Percentiles rank a stretch among this genome's conserved stretches.
Conservation (phyloP, 53 echinoderm and acorn worm genomes). For the Echinometra lucunter region DNA sequence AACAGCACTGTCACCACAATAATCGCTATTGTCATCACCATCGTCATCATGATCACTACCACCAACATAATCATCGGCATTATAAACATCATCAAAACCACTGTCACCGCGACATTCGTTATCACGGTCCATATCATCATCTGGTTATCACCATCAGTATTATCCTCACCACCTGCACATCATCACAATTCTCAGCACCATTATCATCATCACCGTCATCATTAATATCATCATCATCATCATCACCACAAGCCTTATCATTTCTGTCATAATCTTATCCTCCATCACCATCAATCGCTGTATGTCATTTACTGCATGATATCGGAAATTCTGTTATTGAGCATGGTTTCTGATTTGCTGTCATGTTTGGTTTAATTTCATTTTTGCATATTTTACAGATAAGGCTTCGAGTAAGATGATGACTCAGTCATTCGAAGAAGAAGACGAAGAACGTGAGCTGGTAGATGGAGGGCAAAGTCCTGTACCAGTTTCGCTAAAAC, state of each 20-base stretch:
- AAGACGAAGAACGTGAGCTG: not conserved
- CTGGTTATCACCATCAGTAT: too few relatives aligned
- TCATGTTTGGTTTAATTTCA: not conserved
- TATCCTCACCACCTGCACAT: not conserved
- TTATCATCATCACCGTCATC: not conserved
- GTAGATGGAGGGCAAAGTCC: not conserved
- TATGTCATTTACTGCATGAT: not conserved
- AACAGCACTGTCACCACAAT: not conserved
- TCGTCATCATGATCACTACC: too few relatives aligned
- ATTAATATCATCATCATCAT: not conserved
- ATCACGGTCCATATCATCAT: too few relatives aligned
- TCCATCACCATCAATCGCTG: not conserved
- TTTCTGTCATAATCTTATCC: not conserved
- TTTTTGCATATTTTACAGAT: conserved; percentile 15
- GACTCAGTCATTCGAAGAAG: conserved; percentile 49
- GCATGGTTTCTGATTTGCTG: not conserved
- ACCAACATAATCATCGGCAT: too few relatives aligned
- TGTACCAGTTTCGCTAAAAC: conserved; percentile 36
- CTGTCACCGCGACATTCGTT: too few relatives aligned
- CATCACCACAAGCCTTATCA: not conserved
- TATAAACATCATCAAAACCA: too few relatives aligned
- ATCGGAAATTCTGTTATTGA: not conserved
- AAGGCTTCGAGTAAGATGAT: conserved; percentile 42
- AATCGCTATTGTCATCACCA: too few relatives aligned
- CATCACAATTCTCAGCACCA: not conserved